Base-by-base conservation (phyloP, 2,113 vertebrate genomes). In the Hippocampus zosterae region DNA sequence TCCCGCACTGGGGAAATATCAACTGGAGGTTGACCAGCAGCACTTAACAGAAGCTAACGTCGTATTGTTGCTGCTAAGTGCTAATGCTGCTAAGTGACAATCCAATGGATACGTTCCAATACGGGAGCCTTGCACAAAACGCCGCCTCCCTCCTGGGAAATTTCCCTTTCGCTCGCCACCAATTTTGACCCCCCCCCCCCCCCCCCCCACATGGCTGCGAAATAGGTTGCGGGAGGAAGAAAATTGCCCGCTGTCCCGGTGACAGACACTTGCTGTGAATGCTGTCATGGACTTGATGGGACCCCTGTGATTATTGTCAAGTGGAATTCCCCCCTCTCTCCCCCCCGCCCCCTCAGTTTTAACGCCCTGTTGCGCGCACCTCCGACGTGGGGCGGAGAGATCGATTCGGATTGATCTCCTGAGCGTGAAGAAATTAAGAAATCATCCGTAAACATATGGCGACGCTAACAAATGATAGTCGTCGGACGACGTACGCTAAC, bases 121-220 rank as follows among this genome's bases (percentile, higher is more conserved):
- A 44, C 60, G 29, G 69, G 57, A 77, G 73, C 81, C 83, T 85
- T 85, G 83, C 80, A 80, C 85, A 80, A 81, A 82, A 72, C 81
- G 74, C 77, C 75, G 67, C 55, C 3, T 60, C 50, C 73, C 88
- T 81, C 86, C 70, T 60, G 88, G 88, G 86, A 89, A 89, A 89
- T 89, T 82, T 84, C 70, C 40, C 72, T 76, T 77, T 72, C 62
- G 61, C 76, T 83, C 77, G 80, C 85, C 87, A 52, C 80, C 65
- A 70, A 78, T 79, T 79, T 79, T 73, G 56, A 1, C 1, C 27
- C 27, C 27, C 27, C 27, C 1, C 29, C 68, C 56, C 73, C 74
- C 71, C 46, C 37, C 37, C 0, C 41, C 44, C 41, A 73, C 75
- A 41, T 42, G 25, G 1, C 19, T 79, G 71, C 68, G 67, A 84